Evolutionary conservation across 2,113 vertebrate species (phyloP).

Genomic region (Heloderma charlesbogerti): DNA sequence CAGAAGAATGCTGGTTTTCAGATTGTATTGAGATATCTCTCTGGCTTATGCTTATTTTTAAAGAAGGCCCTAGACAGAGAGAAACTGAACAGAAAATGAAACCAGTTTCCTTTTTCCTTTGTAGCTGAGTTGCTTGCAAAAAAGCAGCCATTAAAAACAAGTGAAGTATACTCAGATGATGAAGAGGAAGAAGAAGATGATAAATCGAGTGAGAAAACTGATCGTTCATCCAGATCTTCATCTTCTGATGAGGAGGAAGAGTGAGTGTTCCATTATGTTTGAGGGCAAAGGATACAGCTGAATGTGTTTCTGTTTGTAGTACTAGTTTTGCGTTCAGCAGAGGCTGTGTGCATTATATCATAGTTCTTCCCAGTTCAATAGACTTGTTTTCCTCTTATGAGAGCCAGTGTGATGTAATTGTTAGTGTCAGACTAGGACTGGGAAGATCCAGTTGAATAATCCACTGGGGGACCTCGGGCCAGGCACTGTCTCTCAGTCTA

Average conservation of each 20-base stretch:
- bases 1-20: neutral
- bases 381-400: neutral
- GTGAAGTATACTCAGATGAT: conserved; percentile 97
- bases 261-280: conserved; percentile 76
- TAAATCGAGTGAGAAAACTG: conserved; percentile 97
- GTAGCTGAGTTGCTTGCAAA: conserved; percentile 95
- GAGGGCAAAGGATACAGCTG: neutral
- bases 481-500: neutral
- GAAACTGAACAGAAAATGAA: neutral
- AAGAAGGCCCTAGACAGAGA: neutral
- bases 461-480: no score
- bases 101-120: conserved; percentile 31
- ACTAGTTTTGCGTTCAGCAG: neutral
- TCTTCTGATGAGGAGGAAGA: conserved; percentile 96
- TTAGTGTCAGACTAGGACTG: neutral
- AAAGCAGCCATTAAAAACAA: conserved; percentile 96
- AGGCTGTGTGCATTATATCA: neutral
- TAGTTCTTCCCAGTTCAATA: neutral
- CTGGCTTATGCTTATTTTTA: neutral
- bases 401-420: neutral
- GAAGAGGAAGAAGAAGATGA: conserved; percentile 98
- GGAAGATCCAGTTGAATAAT: neutral
- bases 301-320: neutral
- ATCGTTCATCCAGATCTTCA: conserved; percentile 91
- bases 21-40: neutral